These are phyloP conservation scores for Chelidonichthys spinosus DNA, from an alignment of 2,797 vertebrate species.

Conservation along the genomic window DNA sequence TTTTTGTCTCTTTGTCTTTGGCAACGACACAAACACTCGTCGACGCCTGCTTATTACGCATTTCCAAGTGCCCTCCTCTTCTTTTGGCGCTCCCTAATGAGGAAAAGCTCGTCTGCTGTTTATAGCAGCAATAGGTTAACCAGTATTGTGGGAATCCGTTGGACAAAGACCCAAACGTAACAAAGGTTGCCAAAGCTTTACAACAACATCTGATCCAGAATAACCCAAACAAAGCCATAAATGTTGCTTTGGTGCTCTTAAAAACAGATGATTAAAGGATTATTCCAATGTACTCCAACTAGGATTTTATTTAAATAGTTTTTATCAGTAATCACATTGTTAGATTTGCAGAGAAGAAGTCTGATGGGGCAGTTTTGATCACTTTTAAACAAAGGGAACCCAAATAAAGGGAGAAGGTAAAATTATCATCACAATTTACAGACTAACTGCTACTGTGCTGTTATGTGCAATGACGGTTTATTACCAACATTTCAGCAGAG, in stretches of 20 bases:
- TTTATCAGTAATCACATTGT: background rate
- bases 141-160: too few relatives aligned
- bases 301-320: background rate
- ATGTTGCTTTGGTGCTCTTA: background rate
- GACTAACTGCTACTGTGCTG: background rate
- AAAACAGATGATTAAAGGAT: too few relatives aligned
- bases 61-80: too few relatives aligned
- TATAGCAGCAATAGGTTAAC: too few relatives aligned
- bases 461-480: background rate
- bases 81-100: too few relatives aligned
- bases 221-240: background rate
- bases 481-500: background rate
- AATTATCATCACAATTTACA: background rate
- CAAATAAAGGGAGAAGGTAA: background rate
- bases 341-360: background rate
- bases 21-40: background rate
- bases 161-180: too few relatives aligned
- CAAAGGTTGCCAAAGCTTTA: background rate
- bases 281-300: too few relatives aligned
- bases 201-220: background rate
- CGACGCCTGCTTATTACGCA: fast-evolving
- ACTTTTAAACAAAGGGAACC: background rate
- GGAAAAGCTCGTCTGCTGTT: too few relatives aligned
- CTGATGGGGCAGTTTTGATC: background rate
- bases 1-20: background rate